Evolutionary conservation across 2,797 vertebrate species (phyloP), one percentile per base, ranked within the genome.

Genomic region (Sylvilagus floridanus): DNA sequence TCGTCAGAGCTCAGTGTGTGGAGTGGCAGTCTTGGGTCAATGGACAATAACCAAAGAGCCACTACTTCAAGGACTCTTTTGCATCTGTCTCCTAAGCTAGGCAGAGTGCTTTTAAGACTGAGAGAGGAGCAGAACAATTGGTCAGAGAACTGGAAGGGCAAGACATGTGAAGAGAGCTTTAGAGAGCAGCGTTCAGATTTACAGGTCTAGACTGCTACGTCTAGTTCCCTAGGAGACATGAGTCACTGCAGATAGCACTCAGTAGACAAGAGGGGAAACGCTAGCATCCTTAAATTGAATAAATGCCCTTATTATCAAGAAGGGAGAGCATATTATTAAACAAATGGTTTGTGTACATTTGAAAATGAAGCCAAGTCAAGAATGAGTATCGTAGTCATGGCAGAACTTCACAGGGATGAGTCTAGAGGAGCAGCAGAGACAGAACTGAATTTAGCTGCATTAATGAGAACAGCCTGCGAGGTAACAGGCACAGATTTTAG

Each of bases 401-500:
- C 6, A 42, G 52, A 84, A 84, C 12, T 2, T 47, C 16, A 28
- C 26, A 16, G 72, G 62, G 57, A 37, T 14, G 65, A 16, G 0
- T 4, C n/a, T 10, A 21, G 52, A 21, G 37, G n/a, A 47, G 42
- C 0, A 1, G 26, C 14, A 32, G 78, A 68, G 50, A 22, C 12
- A 19, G n/a, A 75, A 8, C 71, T 19, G 42, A 42, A 21, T 32
- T 26, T 57, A n/a, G 28, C 57, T 24, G 14, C 42, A 7, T 35
- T 78, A 8, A 22, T 54, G 85, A 90, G 30, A 79, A 17, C 69
- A 65, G 14, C 0, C 13, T 1, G 42, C 76, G 19, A 13, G 21
- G 1, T 7, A 22, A 22, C 11, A 19, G 0, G 2, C 26, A 5
- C 4, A 1, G 13, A 30, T 26, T 68, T 65, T 54, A 17, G 32